A percentile compares a stretch with the other conserved stretches of the same genome.
Conservation (phyloP, 2,888 invertebrate genomes). For the Idaea biselata region DNA sequence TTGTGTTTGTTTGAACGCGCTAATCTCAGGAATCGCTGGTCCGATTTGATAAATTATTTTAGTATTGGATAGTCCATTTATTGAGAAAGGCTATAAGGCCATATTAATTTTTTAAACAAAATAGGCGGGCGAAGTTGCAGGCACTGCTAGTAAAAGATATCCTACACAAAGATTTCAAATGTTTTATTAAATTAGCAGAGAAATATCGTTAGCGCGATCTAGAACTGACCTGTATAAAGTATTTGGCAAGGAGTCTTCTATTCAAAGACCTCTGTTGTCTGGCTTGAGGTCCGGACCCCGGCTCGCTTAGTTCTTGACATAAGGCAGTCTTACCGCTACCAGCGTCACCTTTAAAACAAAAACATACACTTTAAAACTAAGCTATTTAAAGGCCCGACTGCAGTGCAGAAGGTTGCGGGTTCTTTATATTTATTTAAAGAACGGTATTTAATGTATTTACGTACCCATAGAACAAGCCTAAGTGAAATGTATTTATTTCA, state of each 20-base stretch:
- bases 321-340: conserved; percentile 97
- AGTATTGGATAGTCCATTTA: too few species aligned
- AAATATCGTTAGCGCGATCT: background rate
- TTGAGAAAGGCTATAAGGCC: too few species aligned
- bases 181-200: background rate
- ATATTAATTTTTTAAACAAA: too few species aligned
- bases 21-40: too few species aligned
- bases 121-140: too few species aligned
- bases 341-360: conserved; percentile 83
- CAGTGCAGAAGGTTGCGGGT: too few species aligned
- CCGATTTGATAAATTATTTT: too few species aligned
- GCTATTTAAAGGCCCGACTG: background rate
- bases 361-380: background rate
- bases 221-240: conserved; percentile 85
- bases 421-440: too few species aligned
- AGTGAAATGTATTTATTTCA: too few species aligned
- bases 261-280: conserved; percentile 87
- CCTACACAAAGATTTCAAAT: background rate
- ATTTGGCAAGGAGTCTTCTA: conserved; percentile 90
- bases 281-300: conserved; percentile 84
- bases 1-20: too few species aligned
- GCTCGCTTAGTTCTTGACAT: conserved; percentile 88
- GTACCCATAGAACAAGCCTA: too few species aligned
- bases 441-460: too few species aligned
- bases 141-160: conserved; percentile 18